phyloP scores from a whole-genome alignment of 1,140 invertebrate species.

The Marisa cornuarietis region DNA sequence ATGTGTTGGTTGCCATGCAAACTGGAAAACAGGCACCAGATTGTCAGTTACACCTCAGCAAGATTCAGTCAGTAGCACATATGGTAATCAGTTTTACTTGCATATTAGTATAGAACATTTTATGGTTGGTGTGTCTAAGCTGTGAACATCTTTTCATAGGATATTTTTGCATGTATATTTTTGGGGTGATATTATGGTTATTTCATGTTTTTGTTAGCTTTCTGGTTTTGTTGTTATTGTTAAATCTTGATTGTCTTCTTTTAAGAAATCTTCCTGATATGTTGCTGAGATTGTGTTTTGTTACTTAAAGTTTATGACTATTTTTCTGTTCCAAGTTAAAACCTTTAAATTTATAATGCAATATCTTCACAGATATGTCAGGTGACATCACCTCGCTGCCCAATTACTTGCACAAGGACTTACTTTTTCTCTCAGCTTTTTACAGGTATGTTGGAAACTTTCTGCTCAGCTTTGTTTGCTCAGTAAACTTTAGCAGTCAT shows the following conservation, averaged over 20 bases:
- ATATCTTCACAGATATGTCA: constrained; percentile 51
- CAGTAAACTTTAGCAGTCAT: no score
- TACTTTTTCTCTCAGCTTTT: constrained; percentile 55
- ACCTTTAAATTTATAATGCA: background rate
- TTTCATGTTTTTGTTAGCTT: no score
- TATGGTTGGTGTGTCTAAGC: no score
- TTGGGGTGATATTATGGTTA: no score
- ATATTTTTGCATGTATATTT: no score
- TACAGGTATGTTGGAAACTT: constrained; percentile 19
- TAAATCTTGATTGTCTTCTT: no score
- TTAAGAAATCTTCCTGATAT: no score
- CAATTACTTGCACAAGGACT: constrained; percentile 53
- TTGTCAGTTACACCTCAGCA: constrained; percentile 6
- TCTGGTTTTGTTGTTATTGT: no score
- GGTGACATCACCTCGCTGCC: constrained; percentile 51
- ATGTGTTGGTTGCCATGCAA: constrained; percentile 19
- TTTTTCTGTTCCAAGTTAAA: background rate
- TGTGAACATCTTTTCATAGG: no score
- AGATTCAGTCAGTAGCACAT: background rate
- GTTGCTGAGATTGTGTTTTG: background rate
- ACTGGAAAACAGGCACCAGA: background rate
- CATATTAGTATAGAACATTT: no score
- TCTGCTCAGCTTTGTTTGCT: no score
- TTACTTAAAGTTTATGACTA: background rate
- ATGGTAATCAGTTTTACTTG: constrained; percentile 19